Evolutionary conservation across 2,797 vertebrate genomes (phyloP), one percentile per base, ranked within the genome.

Genomic region (Platalea minor): DNA sequence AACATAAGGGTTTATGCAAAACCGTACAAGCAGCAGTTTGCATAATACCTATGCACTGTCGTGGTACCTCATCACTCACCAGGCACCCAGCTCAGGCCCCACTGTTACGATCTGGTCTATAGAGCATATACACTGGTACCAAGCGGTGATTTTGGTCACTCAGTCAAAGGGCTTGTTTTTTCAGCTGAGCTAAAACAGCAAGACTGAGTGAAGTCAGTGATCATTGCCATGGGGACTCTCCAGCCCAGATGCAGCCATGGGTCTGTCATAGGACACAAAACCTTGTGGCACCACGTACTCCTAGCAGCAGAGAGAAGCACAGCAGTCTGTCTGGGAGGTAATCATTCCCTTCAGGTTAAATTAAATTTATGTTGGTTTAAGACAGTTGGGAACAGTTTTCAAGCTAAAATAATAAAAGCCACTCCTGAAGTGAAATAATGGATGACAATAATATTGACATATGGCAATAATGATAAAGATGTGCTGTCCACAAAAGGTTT

Each of bases 401-500:
- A 84, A 92, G 45, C 11, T 80, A 64, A 72, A 93, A 91, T 85
- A 85, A 79, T 79, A 82, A 75, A 96, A 84, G 13, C 7, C 75
- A 51, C 46, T 94, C 54, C 56, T 77, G 26, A 85, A 87, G 37
- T 65, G 33, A 85, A 96, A 79, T 61, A 70, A 85, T 75, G 50
- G 16, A 37, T 72, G 57, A 19, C 63, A 88, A 77, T 72, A 88
- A 73, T 70, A 77, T 29, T 91, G 91, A 54, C 73, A 77, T 31
- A 56, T 35, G 19, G 15, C 46, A 80, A 86, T 88, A 93, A 79
- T 73, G 73, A 80, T 74, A 59, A 61, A 73, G 72, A 76, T 24
- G 13, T 43, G 43, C 24, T 57, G 31, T 64, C 60, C 31, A 60
- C 8, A 14, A 15, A 91, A 46, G 10, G 17, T 31, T 89, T 85